Evolutionary conservation across 35 echinoderm and acorn worm species (phyloP).

Genomic region (Chiridota heheva): DNA sequence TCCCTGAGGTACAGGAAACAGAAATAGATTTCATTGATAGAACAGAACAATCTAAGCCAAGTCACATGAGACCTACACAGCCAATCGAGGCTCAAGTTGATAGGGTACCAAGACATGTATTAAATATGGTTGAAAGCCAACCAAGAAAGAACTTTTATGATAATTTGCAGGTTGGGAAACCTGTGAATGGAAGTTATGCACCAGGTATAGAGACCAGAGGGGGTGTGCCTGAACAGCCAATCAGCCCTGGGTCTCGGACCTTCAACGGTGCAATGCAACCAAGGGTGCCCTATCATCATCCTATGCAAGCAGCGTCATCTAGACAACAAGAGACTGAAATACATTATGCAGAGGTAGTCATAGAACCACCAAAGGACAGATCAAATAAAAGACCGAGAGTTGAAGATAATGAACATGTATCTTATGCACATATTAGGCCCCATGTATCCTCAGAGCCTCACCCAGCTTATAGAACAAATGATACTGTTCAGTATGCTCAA

Average conservation of each 20-base stretch:
- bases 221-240: conserved; percentile 79
- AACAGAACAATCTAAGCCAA: background rate
- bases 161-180: background rate
- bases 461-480: too few species aligned
- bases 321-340: conserved; percentile 17
- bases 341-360: conserved; percentile 30
- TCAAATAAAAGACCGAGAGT: background rate
- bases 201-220: conserved; percentile 53
- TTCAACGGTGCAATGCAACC: too few species aligned
- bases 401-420: background rate
- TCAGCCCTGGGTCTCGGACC: conserved; percentile 57
- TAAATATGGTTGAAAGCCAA: conserved; percentile 10
- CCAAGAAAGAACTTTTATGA: background rate
- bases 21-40: conserved; percentile 3
- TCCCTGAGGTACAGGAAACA: background rate
- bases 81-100: background rate
- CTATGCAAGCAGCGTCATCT: conserved; percentile 6
- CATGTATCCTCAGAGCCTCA: too few species aligned
- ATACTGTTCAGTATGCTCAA: too few species aligned
- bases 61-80: background rate
- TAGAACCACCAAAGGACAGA: background rate
- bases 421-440: too few species aligned
- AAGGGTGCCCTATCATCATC: background rate
- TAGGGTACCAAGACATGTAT: background rate
- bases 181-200: too few species aligned